Evolutionary conservation across 2,888 invertebrate species (phyloP).

Genomic region (Prenolepis imparis): DNA sequence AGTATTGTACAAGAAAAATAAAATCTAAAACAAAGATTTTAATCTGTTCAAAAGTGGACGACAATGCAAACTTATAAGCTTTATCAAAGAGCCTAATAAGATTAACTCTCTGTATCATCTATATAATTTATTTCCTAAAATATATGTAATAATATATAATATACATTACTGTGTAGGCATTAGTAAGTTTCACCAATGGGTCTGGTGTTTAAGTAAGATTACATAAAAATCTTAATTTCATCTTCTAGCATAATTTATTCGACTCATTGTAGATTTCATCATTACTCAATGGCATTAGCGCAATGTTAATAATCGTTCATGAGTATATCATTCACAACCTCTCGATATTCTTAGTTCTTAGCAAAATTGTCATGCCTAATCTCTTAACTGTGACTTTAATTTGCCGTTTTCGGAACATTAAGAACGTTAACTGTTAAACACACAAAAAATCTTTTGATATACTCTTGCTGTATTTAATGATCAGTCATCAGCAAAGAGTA

Average conservation of each 20-base stretch:
- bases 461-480: conserved; percentile 38
- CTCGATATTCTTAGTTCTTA: conserved; percentile 31
- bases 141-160: not conserved
- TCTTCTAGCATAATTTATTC: conserved; percentile 24
- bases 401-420: not conserved
- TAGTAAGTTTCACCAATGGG: conserved; percentile 1
- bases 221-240: conserved; percentile 18
- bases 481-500: conserved; percentile 36
- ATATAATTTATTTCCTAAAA: conserved; percentile 24
- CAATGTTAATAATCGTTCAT: conserved; percentile 25
- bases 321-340: conserved; percentile 47
- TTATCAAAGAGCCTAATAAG: not conserved
- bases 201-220: conserved; percentile 33
- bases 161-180: not conserved
- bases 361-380: conserved; percentile 24
- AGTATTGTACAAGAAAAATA: conserved; percentile 14
- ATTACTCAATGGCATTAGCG: not conserved
- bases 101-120: conserved; percentile 13
- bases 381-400: conserved; percentile 13
- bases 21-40: conserved; percentile 20
- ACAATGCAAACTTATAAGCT: conserved; percentile 23
- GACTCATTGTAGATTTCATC: conserved; percentile 3
- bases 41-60: conserved; percentile 8
- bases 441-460: conserved; percentile 33
- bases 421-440: conserved; percentile 23